phyloP scores from a whole-genome alignment of 2,113 vertebrate species.

The Vanacampus margaritifer region DNA sequence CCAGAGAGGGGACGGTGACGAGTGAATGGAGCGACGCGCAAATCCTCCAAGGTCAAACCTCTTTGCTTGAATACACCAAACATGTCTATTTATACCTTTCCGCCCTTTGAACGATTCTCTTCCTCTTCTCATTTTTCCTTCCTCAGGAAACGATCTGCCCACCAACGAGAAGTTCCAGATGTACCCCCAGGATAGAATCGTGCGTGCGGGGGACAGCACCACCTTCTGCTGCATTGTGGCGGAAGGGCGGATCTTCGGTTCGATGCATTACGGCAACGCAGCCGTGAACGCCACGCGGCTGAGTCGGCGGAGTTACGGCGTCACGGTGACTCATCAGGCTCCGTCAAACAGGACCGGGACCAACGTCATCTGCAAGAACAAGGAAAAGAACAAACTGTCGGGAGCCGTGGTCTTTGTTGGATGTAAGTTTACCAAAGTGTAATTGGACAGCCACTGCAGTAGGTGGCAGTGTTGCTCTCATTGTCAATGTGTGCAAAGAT shows the following conservation, averaged over 20 bases:
- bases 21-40: slow-evolving; percentile 65
- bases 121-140: background rate
- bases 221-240: slow-evolving; percentile 71
- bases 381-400: fast-evolving
- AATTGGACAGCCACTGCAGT: too few species aligned
- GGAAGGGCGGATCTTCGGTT: slow-evolving; percentile 22
- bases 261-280: background rate
- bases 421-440: slow-evolving; percentile 59
- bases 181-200: slow-evolving; percentile 55
- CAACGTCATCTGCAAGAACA: slow-evolving; percentile 51
- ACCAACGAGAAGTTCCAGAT: slow-evolving; percentile 3
- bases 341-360: slow-evolving; percentile 23
- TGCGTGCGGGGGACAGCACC: slow-evolving; percentile 52
- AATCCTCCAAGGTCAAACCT: slow-evolving; percentile 48
- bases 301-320: slow-evolving; percentile 61
- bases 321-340: slow-evolving; percentile 30
- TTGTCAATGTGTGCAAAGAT: too few species aligned
- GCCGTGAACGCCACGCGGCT: slow-evolving; percentile 38
- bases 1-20: slow-evolving; percentile 45
- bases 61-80: background rate
- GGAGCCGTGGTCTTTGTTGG: slow-evolving; percentile 70
- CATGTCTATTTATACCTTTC: background rate
- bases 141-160: slow-evolving; percentile 57
- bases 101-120: background rate
- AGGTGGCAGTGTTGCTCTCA: too few species aligned